Evolutionary conservation across 92 coral and sea anemone genomes (phyloP).

Genomic region (Isaurus tuberculatus): DNA sequence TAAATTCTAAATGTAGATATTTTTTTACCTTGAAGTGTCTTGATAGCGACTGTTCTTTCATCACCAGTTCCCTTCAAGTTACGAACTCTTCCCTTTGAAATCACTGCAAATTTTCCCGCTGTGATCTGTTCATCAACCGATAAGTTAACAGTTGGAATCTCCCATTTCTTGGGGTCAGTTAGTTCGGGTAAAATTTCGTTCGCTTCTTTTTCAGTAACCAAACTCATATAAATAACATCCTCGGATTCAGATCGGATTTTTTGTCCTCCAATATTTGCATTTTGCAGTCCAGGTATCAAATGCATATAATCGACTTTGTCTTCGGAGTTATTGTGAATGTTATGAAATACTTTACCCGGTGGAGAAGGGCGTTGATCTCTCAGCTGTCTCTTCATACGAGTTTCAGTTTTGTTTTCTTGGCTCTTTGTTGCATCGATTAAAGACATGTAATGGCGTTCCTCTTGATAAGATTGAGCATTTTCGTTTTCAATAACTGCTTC

Average conservation of each 20-base stretch:
- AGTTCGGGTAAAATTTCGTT: constrained; percentile 1
- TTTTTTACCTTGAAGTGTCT: constrained; percentile 17
- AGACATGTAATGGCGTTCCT: constrained; percentile 8
- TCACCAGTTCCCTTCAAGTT: neutral
- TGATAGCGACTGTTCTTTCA: constrained; percentile 8
- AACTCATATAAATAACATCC: neutral
- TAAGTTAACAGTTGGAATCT: constrained; percentile 8
- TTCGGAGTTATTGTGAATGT: neutral
- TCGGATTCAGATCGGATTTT: neutral
- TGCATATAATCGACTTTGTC: constrained; percentile 5
- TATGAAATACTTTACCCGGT: too few species aligned
- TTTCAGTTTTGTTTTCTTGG: neutral
- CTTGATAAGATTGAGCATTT: neutral
- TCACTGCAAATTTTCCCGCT: constrained; percentile 19
- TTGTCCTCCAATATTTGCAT: neutral
- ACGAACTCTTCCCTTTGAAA: constrained; percentile 28
- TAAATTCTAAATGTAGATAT: too few species aligned
- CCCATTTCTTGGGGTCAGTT: constrained; percentile 12
- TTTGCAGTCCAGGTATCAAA: constrained; percentile 28
- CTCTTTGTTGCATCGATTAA: neutral
- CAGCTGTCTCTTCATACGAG: too few species aligned
- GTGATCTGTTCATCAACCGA: neutral
- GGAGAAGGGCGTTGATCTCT: too few species aligned
- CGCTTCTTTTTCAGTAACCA: neutral
- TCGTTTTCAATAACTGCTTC: too few species aligned